phyloP scores from a whole-genome alignment of 2,113 vertebrate genomes.

The Heterocephalus glaber region DNA sequence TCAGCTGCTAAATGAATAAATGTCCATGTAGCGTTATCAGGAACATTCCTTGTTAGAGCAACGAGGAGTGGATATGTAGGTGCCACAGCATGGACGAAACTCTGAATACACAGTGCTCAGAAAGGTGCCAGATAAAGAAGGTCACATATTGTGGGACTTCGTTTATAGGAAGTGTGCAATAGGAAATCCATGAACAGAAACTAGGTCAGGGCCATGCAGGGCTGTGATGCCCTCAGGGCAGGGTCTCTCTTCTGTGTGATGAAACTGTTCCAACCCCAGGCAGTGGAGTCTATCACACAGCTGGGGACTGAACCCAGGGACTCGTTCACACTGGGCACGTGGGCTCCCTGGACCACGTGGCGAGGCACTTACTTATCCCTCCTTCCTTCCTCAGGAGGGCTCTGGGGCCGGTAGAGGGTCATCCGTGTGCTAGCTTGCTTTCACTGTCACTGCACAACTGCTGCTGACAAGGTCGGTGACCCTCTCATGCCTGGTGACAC shows the following conservation, averaged over 20 bases:
- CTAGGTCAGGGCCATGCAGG: neutral
- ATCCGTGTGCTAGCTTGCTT: neutral
- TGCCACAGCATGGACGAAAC: rapidly evolving
- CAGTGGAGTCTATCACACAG: neutral
- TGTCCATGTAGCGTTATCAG: no score
- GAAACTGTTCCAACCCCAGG: neutral
- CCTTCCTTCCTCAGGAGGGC: neutral
- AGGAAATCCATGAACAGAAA: rapidly evolving
- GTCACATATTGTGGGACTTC: rapidly evolving
- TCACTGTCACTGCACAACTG: neutral
- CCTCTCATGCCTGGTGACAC: neutral
- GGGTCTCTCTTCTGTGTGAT: neutral
- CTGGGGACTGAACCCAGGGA: neutral
- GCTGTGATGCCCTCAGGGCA: rapidly evolving
- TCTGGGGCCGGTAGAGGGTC: neutral
- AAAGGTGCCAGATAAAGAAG: rapidly evolving
- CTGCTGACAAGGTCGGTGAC: neutral
- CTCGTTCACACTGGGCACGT: no score
- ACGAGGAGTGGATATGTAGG: rapidly evolving
- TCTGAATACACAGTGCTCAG: neutral
- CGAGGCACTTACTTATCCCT: neutral
- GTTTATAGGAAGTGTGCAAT: rapidly evolving
- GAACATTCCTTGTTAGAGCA: no score
- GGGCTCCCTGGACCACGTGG: no score
- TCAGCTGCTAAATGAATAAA: no score